phyloP scores from a whole-genome alignment of 2,797 vertebrate genomes.

The Sebastes hubbsi region DNA sequence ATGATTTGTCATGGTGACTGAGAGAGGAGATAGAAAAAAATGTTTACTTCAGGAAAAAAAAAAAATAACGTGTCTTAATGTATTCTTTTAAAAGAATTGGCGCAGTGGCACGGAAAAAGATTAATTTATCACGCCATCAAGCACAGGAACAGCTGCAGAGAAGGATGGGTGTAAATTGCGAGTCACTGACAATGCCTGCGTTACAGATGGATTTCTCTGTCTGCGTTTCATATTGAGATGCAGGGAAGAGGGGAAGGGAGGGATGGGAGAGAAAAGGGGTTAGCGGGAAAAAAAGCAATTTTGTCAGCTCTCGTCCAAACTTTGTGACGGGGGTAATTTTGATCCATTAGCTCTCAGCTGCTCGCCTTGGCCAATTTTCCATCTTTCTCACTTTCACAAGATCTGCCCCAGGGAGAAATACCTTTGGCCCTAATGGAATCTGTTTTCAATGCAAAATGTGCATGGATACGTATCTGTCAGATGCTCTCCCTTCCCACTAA shows the following conservation, averaged over 20 bases:
- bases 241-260: conserved; percentile 44
- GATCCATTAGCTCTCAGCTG: conserved; percentile 84
- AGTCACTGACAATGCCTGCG: conserved; percentile 84
- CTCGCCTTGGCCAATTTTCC: conserved; percentile 81
- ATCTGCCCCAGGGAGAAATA: conserved; percentile 71
- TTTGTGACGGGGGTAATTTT: conserved; percentile 86
- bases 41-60: conserved; percentile 76
- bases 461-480: conserved; percentile 63
- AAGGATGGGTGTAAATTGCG: conserved; percentile 87
- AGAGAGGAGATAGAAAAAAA: conserved; percentile 79
- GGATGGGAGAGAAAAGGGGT: conserved; percentile 45
- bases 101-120: conserved; percentile 86
- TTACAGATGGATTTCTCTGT: conserved; percentile 87
- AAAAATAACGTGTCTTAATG: conserved; percentile 83
- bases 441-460: conserved; percentile 76
- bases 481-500: conserved; percentile 43
- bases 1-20: conserved; percentile 87
- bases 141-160: conserved; percentile 86
- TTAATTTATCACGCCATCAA: conserved; percentile 90
- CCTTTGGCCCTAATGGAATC: conserved; percentile 76
- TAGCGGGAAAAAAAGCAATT: conserved; percentile 76
- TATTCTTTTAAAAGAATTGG: conserved; percentile 88
- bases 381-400: conserved; percentile 77
- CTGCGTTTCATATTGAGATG: conserved; percentile 84
- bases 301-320: conserved; percentile 84